Percentiles rank a stretch among this genome's conserved stretches.
These are phyloP conservation scores for Monodelphis domestica DNA, from an alignment of 2,797 vertebrate genomes.

Conservation along the genomic window DNA sequence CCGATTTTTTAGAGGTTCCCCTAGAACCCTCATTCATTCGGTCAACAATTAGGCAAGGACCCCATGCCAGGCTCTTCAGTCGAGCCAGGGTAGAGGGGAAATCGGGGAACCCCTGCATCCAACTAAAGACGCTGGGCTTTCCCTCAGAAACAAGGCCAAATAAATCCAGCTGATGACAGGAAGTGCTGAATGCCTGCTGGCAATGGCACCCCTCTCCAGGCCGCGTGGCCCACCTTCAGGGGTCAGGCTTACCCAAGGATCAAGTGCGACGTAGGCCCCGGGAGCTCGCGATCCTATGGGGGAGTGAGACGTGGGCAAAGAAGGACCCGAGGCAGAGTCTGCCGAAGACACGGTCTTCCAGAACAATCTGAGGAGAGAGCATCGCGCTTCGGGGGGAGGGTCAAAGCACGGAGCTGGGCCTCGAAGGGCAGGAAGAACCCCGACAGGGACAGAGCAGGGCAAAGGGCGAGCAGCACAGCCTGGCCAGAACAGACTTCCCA, in stretches of 20 bases:
- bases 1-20: not conserved
- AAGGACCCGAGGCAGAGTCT: too few relatives aligned
- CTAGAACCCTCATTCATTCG: not conserved
- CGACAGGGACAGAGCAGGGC: not conserved
- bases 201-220: too few relatives aligned
- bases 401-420: not conserved
- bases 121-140: slow-evolving; percentile 34
- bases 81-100: not conserved
- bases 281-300: too few relatives aligned
- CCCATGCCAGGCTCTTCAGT: too few relatives aligned
- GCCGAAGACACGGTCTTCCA: too few relatives aligned
- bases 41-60: not conserved
- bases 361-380: not conserved
- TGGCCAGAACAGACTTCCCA: not conserved
- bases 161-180: not conserved
- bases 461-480: not conserved
- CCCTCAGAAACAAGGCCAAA: too few relatives aligned
- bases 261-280: too few relatives aligned
- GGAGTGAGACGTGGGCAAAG: too few relatives aligned
- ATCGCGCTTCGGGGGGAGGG: not conserved
- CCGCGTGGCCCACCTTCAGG: too few relatives aligned
- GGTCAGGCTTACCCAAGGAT: too few relatives aligned
- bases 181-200: not conserved
- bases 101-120: slow-evolving; percentile 8
- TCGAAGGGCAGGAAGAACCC: not conserved